Evolutionary conservation across 1,140 invertebrate species (phyloP), one percentile per base, ranked within the genome.

Genomic region (Drosophila biarmipes): DNA sequence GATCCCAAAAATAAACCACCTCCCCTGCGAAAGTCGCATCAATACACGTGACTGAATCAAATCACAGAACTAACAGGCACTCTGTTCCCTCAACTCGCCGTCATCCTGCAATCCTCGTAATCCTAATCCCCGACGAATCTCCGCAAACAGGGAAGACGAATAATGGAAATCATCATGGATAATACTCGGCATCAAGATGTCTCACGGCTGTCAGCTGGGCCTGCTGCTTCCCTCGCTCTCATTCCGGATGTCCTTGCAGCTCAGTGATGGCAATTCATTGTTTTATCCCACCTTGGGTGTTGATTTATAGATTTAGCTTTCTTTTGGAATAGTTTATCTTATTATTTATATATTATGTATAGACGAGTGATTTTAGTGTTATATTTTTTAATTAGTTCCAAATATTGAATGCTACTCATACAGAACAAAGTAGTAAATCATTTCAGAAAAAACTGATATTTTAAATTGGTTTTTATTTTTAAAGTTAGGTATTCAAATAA

Each of bases 131-230:
- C 17, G 17, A 31, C 34, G 43, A 63, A 66, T 63, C 58, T 24
- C 42, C 62, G 34, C 55, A 37, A 19, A 40, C 34, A 51, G 59
- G 46, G 69, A 46, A 40, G 56, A 27, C 67, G 69, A 59, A 73
- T 59, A 72, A 72, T 73, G 68, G 67, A 73, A 73, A 73, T 73
- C 69, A 73, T 72, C 68, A 42, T 42, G 53, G 54, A 62, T 62
- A 58, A 57, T 24, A 67, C 54, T 58, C 10, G 67, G 56, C 37
- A 73, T 73, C 69, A 59, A 59, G 54, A 59, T 59, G 69, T 73
- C 67, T 72, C 55, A 73, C 38, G 67, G 67, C 67, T 73, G 69
- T 73, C 69, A 66, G 62, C 58, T 64, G 42, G 31, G 31, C 17
- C 57, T 35, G 17, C 37, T 12, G 35, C 1, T 24, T 21, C 15